These are phyloP conservation scores for Falco berigora DNA, from an alignment of 2,797 vertebrate genomes.

Conservation along the genomic window DNA sequence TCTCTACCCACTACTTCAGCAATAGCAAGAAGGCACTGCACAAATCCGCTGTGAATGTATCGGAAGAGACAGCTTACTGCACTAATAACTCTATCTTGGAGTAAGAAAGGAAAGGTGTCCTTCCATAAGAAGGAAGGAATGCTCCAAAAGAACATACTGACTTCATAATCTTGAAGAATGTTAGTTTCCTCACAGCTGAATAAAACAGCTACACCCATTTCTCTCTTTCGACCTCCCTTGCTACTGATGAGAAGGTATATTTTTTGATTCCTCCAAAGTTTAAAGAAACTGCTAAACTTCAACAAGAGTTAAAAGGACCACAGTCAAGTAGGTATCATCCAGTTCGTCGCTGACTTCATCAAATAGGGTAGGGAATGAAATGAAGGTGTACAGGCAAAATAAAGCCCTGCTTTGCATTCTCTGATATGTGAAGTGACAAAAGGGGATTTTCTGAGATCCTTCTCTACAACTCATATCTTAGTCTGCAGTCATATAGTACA, in stretches of 20 bases:
- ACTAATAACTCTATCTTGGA: background rate
- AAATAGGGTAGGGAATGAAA: background rate
- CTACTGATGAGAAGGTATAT: background rate
- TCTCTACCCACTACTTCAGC: background rate
- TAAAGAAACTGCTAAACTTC: background rate
- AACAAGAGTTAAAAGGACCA: background rate
- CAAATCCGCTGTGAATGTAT: background rate
- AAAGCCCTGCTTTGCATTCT: background rate
- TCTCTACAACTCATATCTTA: background rate
- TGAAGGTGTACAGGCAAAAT: background rate
- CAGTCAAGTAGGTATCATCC: background rate
- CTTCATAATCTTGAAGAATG: background rate
- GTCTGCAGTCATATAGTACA: background rate
- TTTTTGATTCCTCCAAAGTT: background rate
- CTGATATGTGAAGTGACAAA: background rate
- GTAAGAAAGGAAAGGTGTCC: background rate
- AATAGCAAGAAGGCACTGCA: background rate
- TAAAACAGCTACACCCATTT: background rate
- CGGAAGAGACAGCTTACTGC: background rate
- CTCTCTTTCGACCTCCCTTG: background rate
- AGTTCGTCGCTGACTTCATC: background rate
- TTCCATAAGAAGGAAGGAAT: background rate
- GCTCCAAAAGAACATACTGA: background rate
- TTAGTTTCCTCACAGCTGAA: background rate
- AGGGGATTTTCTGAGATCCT: background rate